Conservation (phyloP, 2,888 invertebrate genomes). For the Drosophila nr. perissopoda region DNA sequence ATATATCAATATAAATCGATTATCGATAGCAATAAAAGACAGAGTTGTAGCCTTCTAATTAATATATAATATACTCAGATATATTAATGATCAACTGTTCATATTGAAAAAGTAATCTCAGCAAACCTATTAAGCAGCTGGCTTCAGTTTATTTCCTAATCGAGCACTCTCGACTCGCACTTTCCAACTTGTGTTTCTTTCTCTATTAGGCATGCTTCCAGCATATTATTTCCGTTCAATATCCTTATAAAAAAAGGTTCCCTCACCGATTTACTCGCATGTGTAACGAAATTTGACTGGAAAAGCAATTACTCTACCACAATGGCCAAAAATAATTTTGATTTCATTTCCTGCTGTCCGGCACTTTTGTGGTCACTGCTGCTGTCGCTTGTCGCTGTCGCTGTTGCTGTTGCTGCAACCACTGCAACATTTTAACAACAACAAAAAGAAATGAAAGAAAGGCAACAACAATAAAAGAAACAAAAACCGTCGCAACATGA, state of each 20-base stretch:
- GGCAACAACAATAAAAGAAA: conserved; percentile 25
- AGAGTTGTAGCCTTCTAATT: not conserved
- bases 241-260: conserved; percentile 18
- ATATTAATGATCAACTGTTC: not conserved
- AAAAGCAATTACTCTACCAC: conserved; percentile 76
- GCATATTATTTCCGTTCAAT: conserved; percentile 37
- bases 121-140: not conserved
- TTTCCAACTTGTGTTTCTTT: not conserved
- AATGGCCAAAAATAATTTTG: conserved; percentile 74
- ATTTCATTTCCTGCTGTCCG: conserved; percentile 64
- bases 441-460: conserved; percentile 19
- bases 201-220: conserved; percentile 3
- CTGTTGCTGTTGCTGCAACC: conserved; percentile 40
- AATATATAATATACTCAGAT: rapidly evolving
- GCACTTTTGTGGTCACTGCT: conserved; percentile 69
- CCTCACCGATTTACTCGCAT: not conserved
- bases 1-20: not conserved
- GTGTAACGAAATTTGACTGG: conserved; percentile 61
- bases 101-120: not conserved
- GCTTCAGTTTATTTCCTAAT: not conserved
- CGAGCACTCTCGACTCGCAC: not conserved
- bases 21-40: not conserved
- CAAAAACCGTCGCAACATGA: conserved; percentile 37
- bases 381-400: not conserved
- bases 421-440: conserved; percentile 55